Percentiles rank a stretch among this genome's conserved stretches.
Evolutionary conservation across 2,797 vertebrate genomes (phyloP).

Genomic region (Peromyscus melanophrys): DNA sequence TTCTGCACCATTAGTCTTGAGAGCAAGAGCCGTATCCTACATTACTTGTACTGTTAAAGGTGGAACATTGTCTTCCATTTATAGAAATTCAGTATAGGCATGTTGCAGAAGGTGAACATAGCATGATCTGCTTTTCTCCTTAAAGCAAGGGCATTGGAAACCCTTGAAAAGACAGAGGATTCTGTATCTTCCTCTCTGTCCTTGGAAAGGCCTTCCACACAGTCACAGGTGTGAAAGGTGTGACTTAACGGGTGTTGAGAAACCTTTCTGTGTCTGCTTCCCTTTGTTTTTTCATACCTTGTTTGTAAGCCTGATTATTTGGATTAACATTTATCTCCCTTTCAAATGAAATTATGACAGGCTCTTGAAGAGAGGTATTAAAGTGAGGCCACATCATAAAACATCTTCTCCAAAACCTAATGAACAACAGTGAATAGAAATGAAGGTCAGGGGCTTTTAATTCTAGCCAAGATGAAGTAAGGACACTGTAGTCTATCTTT

Average conservation of each 20-base stretch:
- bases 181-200: background rate
- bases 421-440: constrained; percentile 14
- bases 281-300: background rate
- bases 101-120: background rate
- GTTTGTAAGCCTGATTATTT: background rate
- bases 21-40: background rate
- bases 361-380: constrained; percentile 40
- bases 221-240: background rate
- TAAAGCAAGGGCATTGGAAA: background rate
- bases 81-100: background rate
- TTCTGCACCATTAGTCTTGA: background rate
- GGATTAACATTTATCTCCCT: constrained; percentile 5
- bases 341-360: constrained; percentile 47
- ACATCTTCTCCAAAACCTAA: background rate
- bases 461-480: constrained; percentile 12
- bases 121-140: background rate
- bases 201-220: background rate
- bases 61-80: background rate
- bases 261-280: background rate
- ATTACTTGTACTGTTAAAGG: background rate
- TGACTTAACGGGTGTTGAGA: background rate
- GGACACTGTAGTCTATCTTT: background rate
- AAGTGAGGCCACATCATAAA: constrained; percentile 21
- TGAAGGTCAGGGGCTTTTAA: background rate
- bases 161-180: background rate